These are phyloP conservation scores for Ceramica pisi DNA, from an alignment of 2,888 invertebrate genomes.

Conservation along the genomic window DNA sequence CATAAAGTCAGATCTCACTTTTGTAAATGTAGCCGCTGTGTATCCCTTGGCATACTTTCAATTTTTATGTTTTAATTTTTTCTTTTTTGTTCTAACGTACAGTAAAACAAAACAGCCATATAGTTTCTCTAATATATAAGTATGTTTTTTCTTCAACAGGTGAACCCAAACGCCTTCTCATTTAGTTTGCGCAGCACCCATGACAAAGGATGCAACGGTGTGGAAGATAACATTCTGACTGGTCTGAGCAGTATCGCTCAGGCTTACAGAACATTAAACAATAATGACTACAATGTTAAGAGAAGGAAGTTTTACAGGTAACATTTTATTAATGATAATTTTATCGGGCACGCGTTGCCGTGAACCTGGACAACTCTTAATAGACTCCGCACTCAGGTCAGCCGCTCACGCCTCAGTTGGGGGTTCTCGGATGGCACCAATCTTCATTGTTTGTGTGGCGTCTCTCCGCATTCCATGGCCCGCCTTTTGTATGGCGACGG, in stretches of 20 bases:
- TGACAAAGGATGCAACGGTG: not conserved
- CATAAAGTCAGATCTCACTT: too few relatives aligned
- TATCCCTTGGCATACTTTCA: too few relatives aligned
- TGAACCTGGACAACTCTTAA: too few relatives aligned
- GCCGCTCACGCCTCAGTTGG: too few relatives aligned
- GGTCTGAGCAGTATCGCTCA: slow-evolving; percentile 28
- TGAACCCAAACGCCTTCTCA: not conserved
- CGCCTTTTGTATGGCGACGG: too few relatives aligned
- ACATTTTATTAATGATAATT: not conserved
- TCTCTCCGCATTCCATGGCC: too few relatives aligned
- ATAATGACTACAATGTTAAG: not conserved
- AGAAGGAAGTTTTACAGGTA: slow-evolving; percentile 48
- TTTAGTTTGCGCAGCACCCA: slow-evolving; percentile 17
- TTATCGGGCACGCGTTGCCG: too few relatives aligned
- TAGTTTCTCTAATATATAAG: too few relatives aligned
- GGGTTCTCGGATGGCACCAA: too few relatives aligned
- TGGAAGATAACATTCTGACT: slow-evolving; percentile 11
- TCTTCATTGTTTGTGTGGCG: too few relatives aligned
- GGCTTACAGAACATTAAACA: not conserved
- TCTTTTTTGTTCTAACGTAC: not conserved
- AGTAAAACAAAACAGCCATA: not conserved
- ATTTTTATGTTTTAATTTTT: not conserved
- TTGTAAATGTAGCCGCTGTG: too few relatives aligned
- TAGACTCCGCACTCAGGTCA: too few relatives aligned
- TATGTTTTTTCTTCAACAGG: slow-evolving; percentile 14